These are phyloP conservation scores for Emys orbicularis DNA, from an alignment of 2,797 vertebrate species.

Conservation along the genomic window DNA sequence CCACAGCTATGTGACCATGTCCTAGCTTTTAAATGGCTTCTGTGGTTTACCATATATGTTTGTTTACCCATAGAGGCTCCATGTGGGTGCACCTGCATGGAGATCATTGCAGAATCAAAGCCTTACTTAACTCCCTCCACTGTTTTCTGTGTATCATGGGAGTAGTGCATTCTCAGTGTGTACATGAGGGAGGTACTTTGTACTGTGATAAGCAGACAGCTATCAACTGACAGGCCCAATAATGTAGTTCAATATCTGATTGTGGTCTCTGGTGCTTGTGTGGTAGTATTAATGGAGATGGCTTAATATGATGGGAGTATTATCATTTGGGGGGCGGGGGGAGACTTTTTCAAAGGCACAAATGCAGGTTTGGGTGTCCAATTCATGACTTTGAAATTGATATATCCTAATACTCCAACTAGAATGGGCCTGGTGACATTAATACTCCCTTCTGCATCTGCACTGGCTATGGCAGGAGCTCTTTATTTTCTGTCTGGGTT, in stretches of 20 bases:
- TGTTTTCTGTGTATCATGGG: not conserved
- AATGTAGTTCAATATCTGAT: not conserved
- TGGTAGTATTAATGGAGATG: no score
- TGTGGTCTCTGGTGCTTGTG: no score
- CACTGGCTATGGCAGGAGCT: no score
- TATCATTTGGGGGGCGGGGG: fast-evolving
- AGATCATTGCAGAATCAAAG: not conserved
- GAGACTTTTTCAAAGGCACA: no score
- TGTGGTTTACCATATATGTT: not conserved
- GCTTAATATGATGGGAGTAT: no score
- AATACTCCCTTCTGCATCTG: no score
- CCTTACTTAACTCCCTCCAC: not conserved
- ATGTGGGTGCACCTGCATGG: not conserved
- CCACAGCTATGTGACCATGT: not conserved
- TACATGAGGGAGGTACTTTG: not conserved
- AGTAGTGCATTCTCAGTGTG: not conserved
- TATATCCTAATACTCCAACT: no score
- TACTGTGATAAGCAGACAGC: not conserved
- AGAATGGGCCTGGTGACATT: no score
- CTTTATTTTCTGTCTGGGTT: no score
- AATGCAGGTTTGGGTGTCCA: no score
- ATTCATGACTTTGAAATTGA: no score
- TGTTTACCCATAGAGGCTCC: not conserved
- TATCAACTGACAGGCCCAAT: not conserved
- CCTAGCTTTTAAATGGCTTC: not conserved